These are phyloP conservation scores for Diplazon laetatorius DNA, from an alignment of 2,888 invertebrate genomes.

Conservation along the genomic window DNA sequence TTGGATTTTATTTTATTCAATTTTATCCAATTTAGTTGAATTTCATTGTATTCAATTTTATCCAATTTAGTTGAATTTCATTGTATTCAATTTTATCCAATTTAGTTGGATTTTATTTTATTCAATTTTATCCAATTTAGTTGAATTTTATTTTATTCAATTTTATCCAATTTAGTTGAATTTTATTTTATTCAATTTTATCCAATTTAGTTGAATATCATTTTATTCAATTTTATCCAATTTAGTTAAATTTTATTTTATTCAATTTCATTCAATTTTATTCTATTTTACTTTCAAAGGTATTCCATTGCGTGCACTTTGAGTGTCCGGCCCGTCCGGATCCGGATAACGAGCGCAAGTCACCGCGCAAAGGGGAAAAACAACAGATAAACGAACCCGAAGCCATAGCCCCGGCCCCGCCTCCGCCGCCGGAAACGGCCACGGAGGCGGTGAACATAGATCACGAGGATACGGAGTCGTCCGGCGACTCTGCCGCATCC, in stretches of 20 bases:
- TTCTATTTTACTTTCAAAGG: constrained; percentile 84
- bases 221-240: too few relatives aligned
- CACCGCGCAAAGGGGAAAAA: constrained; percentile 69
- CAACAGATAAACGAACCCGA: constrained; percentile 39
- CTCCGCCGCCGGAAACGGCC: constrained; percentile 75
- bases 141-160: too few relatives aligned
- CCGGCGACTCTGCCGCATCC: constrained; percentile 65
- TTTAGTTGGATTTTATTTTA: too few relatives aligned
- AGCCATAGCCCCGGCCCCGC: constrained; percentile 55
- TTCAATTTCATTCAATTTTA: too few relatives aligned
- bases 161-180: too few relatives aligned
- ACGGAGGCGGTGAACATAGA: constrained; percentile 77
- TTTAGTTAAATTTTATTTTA: too few relatives aligned
- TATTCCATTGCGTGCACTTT: constrained; percentile 98
- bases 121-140: too few relatives aligned
- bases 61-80: constrained; percentile 99
- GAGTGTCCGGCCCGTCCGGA: constrained; percentile 93
- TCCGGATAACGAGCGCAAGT: constrained; percentile 71
- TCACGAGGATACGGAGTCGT: constrained; percentile 72
- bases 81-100: too few relatives aligned
- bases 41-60: constrained; percentile 85
- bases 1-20: too few relatives aligned
- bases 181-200: too few relatives aligned
- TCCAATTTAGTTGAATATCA: too few relatives aligned
- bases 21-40: too few relatives aligned